Evolutionary conservation across 2,113 vertebrate species (phyloP).

Genomic region (Sigmodon hispidus): DNA sequence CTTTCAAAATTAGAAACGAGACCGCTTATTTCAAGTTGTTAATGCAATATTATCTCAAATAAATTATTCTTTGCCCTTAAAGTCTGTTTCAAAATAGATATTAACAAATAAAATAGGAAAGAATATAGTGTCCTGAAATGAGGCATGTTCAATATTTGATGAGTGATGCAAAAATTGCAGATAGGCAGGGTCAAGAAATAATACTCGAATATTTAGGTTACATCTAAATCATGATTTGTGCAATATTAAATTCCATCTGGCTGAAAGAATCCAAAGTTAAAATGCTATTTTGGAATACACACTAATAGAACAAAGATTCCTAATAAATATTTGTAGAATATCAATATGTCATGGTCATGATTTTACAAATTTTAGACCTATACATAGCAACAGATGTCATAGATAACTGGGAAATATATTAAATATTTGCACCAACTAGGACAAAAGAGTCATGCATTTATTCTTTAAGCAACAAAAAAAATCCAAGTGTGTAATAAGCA

Average conservation of each 20-base stretch:
- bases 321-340: conserved; percentile 14
- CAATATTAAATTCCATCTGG: conserved; percentile 33
- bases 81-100: background rate
- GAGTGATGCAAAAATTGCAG: background rate
- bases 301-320: conserved; percentile 39
- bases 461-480: conserved; percentile 15
- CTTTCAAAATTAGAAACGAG: background rate
- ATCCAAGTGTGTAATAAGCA: background rate
- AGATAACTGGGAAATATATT: background rate
- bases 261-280: conserved; percentile 50
- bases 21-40: background rate
- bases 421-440: background rate
- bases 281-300: conserved; percentile 37
- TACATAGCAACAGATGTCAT: background rate
- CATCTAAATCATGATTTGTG: background rate
- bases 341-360: background rate
- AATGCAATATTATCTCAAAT: background rate
- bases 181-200: conserved; percentile 34
- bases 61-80: background rate
- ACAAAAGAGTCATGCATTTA: conserved; percentile 5
- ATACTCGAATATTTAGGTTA: background rate
- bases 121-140: background rate
- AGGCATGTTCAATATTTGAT: background rate
- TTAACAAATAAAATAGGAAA: background rate
- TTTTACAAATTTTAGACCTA: conserved; percentile 33